Evolutionary conservation across 1,140 invertebrate genomes (phyloP).

Genomic region (Drosophila takahashii): DNA sequence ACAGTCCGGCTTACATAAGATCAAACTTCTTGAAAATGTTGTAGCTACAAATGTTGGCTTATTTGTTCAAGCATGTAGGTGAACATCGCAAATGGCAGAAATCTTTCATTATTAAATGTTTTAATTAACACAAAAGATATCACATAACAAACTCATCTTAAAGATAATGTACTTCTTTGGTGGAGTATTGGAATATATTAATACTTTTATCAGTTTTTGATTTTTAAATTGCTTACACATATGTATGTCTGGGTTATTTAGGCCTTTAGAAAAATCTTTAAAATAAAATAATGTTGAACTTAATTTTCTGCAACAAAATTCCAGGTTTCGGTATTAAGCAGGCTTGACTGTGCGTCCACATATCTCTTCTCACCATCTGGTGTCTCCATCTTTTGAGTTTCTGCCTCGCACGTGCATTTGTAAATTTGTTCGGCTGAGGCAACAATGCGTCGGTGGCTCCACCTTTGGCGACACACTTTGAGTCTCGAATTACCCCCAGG

Average conservation of each 20-base stretch:
- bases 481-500: conserved; percentile 45
- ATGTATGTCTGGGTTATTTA: too few relatives aligned
- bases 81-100: too few relatives aligned
- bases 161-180: not conserved
- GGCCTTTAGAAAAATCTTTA: too few relatives aligned
- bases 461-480: conserved; percentile 45
- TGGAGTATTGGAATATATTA: too few relatives aligned
- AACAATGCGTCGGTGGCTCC: conserved; percentile 64
- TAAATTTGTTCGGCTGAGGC: conserved; percentile 47
- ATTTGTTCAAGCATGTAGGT: not conserved
- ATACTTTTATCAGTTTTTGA: too few relatives aligned
- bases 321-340: not conserved
- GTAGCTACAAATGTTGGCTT: not conserved
- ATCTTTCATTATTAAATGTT: too few relatives aligned
- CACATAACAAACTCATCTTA: not conserved
- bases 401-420: conserved; percentile 32
- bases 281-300: not conserved
- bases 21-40: not conserved
- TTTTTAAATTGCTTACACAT: too few relatives aligned
- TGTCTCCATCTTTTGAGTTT: conserved; percentile 10
- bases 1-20: conserved; percentile 13
- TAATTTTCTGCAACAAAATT: too few relatives aligned
- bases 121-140: too few relatives aligned
- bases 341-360: conserved; percentile 1
- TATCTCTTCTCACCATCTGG: conserved; percentile 28